Evolutionary conservation across 2,888 invertebrate genomes (phyloP).

Genomic region (Rhagonycha lutea): DNA sequence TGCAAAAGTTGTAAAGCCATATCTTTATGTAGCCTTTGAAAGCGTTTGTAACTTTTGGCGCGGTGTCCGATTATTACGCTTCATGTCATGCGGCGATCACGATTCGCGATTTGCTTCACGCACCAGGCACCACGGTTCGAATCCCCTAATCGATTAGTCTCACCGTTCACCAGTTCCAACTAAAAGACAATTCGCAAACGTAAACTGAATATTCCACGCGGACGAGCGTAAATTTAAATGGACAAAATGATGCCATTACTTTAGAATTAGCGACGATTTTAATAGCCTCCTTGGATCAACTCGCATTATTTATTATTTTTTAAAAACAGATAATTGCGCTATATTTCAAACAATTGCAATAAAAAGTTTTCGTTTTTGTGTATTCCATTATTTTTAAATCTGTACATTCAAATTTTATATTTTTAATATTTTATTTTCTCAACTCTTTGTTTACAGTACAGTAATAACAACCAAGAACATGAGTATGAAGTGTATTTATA

Average conservation of each 20-base stretch:
- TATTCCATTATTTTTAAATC: not conserved
- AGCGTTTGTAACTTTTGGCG: constrained; percentile 26
- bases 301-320: constrained; percentile 16
- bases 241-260: constrained; percentile 43
- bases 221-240: constrained; percentile 47
- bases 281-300: constrained; percentile 14
- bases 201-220: constrained; percentile 48
- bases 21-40: constrained; percentile 23
- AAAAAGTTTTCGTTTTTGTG: not conserved
- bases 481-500: too few species aligned
- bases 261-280: constrained; percentile 30
- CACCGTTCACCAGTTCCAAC: constrained; percentile 36
- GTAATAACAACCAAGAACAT: too few species aligned
- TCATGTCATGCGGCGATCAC: constrained; percentile 32
- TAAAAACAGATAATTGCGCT: not conserved
- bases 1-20: constrained; percentile 26
- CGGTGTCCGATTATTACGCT: constrained; percentile 32
- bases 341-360: not conserved
- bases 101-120: constrained; percentile 33
- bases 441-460: too few species aligned
- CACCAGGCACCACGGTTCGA: constrained; percentile 26
- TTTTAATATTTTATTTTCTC: not conserved
- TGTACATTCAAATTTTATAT: not conserved
- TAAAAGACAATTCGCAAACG: constrained; percentile 44
- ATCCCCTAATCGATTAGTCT: constrained; percentile 29